phyloP scores from a whole-genome alignment of 2,797 vertebrate species.

The Atherinosoma microstoma region DNA sequence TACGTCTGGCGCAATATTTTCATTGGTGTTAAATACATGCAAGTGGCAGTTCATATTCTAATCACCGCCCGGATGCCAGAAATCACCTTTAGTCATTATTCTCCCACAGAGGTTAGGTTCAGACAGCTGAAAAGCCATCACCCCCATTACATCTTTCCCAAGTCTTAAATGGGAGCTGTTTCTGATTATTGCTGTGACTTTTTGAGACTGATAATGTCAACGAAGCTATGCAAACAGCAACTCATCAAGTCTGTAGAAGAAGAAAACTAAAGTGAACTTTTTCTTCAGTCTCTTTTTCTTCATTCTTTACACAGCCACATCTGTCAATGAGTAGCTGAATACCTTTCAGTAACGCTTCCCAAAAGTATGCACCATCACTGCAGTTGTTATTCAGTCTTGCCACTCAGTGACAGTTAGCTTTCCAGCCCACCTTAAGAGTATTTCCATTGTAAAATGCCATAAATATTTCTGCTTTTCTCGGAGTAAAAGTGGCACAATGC shows the following conservation, averaged over 20 bases:
- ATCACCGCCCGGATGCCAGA: background rate
- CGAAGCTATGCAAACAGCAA: conserved; percentile 2
- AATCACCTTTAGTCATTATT: conserved; percentile 13
- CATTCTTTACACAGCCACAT: conserved; percentile 15
- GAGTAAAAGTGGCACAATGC: background rate
- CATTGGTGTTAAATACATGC: background rate
- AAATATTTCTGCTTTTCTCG: background rate
- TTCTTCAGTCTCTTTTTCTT: background rate
- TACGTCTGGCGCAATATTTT: conserved; percentile 8
- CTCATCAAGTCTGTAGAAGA: conserved; percentile 15
- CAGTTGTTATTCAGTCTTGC: background rate
- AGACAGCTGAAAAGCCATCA: background rate
- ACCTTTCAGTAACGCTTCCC: conserved; percentile 15
- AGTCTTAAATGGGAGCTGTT: background rate
- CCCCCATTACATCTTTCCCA: background rate
- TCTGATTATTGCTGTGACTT: background rate
- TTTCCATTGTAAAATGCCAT: conserved; percentile 7
- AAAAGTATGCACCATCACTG: conserved; percentile 6
- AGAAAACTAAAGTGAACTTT: conserved; percentile 13
- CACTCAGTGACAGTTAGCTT: background rate
- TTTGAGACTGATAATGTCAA: conserved; percentile 9
- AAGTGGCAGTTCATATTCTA: conserved; percentile 5
- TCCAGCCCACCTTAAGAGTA: background rate
- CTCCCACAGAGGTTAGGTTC: conserved; percentile 5
- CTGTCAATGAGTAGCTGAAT: conserved; percentile 2